Evolutionary conservation across 2,888 invertebrate species (phyloP).

Genomic region (Pyrocoelia pectoralis): DNA sequence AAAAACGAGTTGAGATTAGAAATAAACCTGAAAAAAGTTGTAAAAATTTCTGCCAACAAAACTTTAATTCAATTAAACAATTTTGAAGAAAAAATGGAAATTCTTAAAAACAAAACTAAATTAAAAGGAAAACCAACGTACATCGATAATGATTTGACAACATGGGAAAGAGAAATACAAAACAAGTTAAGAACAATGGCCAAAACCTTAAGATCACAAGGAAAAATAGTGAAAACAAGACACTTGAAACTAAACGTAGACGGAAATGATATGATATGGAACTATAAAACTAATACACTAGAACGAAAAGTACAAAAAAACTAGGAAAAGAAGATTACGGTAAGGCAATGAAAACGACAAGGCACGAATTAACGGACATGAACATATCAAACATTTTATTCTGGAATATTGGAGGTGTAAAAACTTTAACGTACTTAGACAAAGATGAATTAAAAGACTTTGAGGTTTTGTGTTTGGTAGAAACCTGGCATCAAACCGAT

Average conservation of each 20-base stretch:
- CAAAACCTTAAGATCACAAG: slow-evolving; percentile 1
- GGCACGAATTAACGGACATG: not conserved
- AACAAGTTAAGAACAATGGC: not conserved
- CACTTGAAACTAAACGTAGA: slow-evolving; percentile 3
- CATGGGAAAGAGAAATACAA: not conserved
- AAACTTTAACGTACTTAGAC: not conserved
- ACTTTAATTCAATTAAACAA: not conserved
- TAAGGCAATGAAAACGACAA: not conserved
- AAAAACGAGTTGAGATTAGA: not conserved
- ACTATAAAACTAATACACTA: not conserved
- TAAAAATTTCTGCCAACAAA: not conserved
- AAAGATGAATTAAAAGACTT: not conserved
- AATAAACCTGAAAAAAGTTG: slow-evolving; percentile 1
- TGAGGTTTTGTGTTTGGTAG: not conserved
- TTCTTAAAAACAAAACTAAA: not conserved
- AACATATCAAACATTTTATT: slow-evolving; percentile 1
- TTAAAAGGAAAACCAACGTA: not conserved
- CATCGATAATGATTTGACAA: not conserved
- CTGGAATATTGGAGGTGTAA: not conserved
- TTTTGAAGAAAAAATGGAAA: slow-evolving; percentile 1
- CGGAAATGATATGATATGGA: not conserved
- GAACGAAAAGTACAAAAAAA: slow-evolving; percentile 3
- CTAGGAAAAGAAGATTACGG: not conserved
- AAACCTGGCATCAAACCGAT: not conserved
- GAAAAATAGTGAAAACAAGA: not conserved